These are phyloP conservation scores for Cepphus grylle DNA, from an alignment of 2,113 vertebrate species.

Conservation along the genomic window DNA sequence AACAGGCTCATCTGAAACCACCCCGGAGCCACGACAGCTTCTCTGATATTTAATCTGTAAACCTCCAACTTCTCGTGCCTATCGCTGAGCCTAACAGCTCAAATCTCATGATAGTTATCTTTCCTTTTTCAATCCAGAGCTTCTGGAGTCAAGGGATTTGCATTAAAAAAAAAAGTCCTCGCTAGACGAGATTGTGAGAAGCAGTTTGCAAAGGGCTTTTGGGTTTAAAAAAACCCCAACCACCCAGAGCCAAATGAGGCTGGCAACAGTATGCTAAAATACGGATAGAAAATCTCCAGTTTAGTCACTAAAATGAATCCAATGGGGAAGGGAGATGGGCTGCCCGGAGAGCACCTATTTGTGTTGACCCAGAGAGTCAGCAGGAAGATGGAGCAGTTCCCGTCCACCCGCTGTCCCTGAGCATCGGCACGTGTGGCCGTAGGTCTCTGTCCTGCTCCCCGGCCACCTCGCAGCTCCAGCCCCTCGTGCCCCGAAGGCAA, in stretches of 20 bases:
- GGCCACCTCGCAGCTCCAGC: neutral
- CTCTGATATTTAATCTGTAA: slow-evolving; percentile 1
- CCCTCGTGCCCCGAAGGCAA: neutral
- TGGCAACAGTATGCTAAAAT: neutral
- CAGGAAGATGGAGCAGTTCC: neutral
- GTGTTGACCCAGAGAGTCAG: too few species aligned
- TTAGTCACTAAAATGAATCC: neutral
- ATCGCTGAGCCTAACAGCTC: neutral
- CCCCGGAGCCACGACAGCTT: neutral
- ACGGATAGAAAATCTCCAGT: neutral
- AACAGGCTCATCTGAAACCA: neutral
- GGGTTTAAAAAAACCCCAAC: neutral
- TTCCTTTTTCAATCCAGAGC: neutral
- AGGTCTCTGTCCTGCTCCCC: neutral
- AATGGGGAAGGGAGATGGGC: neutral
- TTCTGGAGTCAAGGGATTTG: neutral
- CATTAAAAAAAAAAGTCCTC: neutral
- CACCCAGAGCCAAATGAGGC: neutral
- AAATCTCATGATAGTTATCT: neutral
- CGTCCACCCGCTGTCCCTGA: fast-evolving
- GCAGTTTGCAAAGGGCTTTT: neutral
- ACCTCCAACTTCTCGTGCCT: neutral
- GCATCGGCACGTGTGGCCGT: fast-evolving
- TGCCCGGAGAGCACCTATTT: neutral
- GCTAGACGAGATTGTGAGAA: neutral